phyloP scores from a whole-genome alignment of 2,113 vertebrate genomes.

The Prionailurus bengalensis region DNA sequence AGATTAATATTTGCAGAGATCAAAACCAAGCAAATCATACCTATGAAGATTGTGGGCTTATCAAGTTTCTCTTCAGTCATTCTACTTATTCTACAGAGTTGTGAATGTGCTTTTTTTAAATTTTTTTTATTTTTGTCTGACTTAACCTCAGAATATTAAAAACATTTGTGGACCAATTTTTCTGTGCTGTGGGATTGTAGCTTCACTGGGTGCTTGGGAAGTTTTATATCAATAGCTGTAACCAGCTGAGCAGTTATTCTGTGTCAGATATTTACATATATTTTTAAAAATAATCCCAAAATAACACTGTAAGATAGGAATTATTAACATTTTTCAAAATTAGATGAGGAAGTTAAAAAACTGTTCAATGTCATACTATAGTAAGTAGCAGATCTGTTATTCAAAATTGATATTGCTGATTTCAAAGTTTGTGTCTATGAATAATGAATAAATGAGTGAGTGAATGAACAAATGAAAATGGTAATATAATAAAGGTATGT shows the following conservation, averaged over 20 bases:
- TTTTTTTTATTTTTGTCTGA: background rate
- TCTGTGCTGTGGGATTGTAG: background rate
- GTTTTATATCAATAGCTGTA: constrained; percentile 48
- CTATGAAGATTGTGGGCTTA: background rate
- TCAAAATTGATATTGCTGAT: background rate
- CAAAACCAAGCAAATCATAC: background rate
- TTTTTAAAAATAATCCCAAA: background rate
- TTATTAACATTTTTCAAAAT: constrained; percentile 31
- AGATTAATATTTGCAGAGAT: background rate
- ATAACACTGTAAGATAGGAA: background rate
- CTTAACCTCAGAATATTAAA: background rate
- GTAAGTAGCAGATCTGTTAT: background rate
- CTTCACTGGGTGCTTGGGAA: background rate
- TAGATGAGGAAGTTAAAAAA: background rate
- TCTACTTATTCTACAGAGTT: background rate
- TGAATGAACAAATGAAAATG: background rate
- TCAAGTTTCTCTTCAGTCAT: background rate
- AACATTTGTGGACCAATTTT: constrained; percentile 3
- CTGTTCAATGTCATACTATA: background rate
- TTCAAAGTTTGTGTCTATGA: background rate
- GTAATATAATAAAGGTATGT: background rate
- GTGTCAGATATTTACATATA: background rate
- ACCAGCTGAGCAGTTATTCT: background rate
- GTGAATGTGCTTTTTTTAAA: background rate
- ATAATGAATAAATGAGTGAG: background rate